Percentiles rank a stretch among this genome's conserved stretches.
phyloP scores from a whole-genome alignment of 2,888 invertebrate genomes.

The Drosophila buzzatii region DNA sequence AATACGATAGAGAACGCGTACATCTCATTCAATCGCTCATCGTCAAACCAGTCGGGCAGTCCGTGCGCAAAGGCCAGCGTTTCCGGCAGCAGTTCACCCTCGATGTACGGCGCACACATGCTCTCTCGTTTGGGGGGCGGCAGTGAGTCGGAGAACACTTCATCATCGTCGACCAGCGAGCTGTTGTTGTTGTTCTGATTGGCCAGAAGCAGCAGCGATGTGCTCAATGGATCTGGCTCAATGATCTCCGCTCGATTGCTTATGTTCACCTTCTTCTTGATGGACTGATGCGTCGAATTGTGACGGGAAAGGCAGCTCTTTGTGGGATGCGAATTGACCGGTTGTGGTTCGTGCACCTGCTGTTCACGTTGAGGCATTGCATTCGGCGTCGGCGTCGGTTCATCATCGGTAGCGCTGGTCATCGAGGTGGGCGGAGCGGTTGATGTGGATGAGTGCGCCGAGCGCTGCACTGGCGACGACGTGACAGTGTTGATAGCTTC shows the following conservation, averaged over 20 bases:
- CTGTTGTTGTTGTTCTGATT: slow-evolving; percentile 64
- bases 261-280: slow-evolving; percentile 85
- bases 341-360: slow-evolving; percentile 50
- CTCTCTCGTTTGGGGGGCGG: slow-evolving; percentile 86
- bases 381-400: slow-evolving; percentile 7
- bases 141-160: slow-evolving; percentile 87
- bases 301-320: slow-evolving; percentile 84
- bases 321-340: slow-evolving; percentile 56
- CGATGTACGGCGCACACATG: slow-evolving; percentile 86
- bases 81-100: slow-evolving; percentile 70
- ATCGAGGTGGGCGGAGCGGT: slow-evolving; percentile 72
- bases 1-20: slow-evolving; percentile 63
- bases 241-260: slow-evolving; percentile 84
- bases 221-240: slow-evolving; percentile 79
- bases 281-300: slow-evolving; percentile 83
- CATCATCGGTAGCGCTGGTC: slow-evolving; percentile 65
- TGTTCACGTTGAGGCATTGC: slow-evolving; percentile 2
- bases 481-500: slow-evolving; percentile 10
- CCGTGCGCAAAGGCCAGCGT: slow-evolving; percentile 78
- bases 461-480: slow-evolving; percentile 27
- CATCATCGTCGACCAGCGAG: slow-evolving; percentile 86
- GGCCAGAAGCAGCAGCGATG: slow-evolving; percentile 48
- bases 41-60: slow-evolving; percentile 86
- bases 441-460: slow-evolving; percentile 69
- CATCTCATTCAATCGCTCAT: slow-evolving; percentile 84